Percentiles rank a stretch among this genome's conserved stretches.
Conservation (phyloP, 1,140 invertebrate species). For the Eriocheir sinensis region DNA sequence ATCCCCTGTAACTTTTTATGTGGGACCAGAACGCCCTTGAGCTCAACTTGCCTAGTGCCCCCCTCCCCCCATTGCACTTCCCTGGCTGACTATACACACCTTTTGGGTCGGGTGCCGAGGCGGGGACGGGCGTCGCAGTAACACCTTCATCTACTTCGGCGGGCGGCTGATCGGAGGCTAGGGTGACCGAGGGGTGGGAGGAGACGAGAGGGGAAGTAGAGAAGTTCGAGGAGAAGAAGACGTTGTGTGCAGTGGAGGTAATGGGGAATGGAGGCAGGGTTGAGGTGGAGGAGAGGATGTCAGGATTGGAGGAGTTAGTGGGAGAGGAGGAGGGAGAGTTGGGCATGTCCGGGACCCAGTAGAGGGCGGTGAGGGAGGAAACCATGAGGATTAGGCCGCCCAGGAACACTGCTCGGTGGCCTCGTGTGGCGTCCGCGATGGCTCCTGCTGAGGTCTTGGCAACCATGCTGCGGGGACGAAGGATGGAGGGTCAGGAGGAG, state of each 20-base stretch:
- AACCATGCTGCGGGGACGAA: constrained; percentile 29
- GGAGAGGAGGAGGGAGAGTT: background rate
- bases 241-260: background rate
- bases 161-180: background rate
- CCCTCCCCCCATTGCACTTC: too few relatives aligned
- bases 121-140: too few relatives aligned
- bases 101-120: too few relatives aligned
- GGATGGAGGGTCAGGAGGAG: too few relatives aligned
- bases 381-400: constrained; percentile 40
- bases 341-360: constrained; percentile 58
- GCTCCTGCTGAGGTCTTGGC: constrained; percentile 56
- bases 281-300: background rate
- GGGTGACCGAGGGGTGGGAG: background rate
- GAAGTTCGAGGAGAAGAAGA: background rate
- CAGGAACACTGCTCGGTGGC: constrained; percentile 60
- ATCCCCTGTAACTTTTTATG: too few relatives aligned
- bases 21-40: too few relatives aligned
- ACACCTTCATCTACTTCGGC: too few relatives aligned
- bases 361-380: constrained; percentile 48
- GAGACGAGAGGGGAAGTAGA: background rate
- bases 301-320: background rate
- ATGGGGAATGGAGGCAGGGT: background rate
- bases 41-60: too few relatives aligned
- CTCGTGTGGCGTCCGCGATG: constrained; percentile 41
- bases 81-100: too few relatives aligned